Conservation (phyloP, 2,113 vertebrate genomes). For the Pteropus alecto region DNA sequence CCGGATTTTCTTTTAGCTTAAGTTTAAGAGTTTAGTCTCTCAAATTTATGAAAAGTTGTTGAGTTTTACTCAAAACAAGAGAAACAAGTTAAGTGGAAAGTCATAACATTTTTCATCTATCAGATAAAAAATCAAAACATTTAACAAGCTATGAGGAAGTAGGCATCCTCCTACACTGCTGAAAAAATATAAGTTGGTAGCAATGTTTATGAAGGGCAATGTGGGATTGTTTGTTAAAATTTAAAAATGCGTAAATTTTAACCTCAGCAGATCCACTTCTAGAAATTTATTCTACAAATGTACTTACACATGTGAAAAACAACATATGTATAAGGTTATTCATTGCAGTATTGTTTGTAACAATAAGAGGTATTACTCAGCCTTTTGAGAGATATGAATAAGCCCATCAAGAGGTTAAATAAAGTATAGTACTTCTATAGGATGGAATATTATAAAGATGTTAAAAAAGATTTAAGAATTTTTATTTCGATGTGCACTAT, state of each 20-base stretch:
- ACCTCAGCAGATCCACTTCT: not conserved
- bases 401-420: not conserved
- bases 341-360: not conserved
- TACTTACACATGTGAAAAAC: constrained; percentile 10
- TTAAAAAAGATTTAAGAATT: not conserved
- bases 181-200: not conserved
- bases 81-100: not conserved
- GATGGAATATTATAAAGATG: not conserved
- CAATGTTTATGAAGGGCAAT: not conserved
- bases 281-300: constrained; percentile 13
- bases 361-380: not conserved
- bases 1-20: not conserved
- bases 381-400: not conserved
- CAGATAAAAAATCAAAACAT: not conserved
- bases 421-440: not conserved
- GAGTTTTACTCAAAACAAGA: not conserved
- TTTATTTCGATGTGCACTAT: not conserved
- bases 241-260: not conserved
- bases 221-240: not conserved
- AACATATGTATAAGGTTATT: not conserved
- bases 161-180: not conserved
- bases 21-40: too few relatives aligned
- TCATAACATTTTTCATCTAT: not conserved
- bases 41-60: not conserved
- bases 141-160: not conserved